Evolutionary conservation across 2,113 vertebrate genomes (phyloP), one percentile per base, ranked within the genome.

Genomic region (Serinus canaria): DNA sequence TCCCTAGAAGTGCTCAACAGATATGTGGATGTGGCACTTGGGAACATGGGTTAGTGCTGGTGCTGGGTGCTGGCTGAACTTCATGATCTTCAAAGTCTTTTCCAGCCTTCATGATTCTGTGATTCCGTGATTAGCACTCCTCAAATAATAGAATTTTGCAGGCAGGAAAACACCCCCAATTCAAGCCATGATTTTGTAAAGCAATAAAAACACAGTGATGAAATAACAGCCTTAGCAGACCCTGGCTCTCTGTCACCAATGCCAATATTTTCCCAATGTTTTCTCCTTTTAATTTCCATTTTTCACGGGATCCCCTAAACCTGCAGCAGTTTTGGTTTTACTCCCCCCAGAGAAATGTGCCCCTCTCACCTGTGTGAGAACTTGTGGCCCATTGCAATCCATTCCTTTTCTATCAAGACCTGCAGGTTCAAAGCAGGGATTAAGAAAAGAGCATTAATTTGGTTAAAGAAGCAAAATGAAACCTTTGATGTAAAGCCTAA

Each of bases 321-420:
- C n/a, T 53, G 75, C 46, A 58, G 37, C 22, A 63, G 2, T 3
- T 7, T 24, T 22, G 12, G 18, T 43, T 70, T 66, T 46, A 35
- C 5, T 66, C 6, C 12, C 22, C 19, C 13, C 78, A 20, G 64
- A 33, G 16, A 10, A 94, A 60, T 2, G 3, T 3, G 33, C 20
- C 67, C 5, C 7, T 85, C 95, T 97, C 98, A 98, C 98, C 98
- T 98, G 97, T 98, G 97, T 23, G 98, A 97, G 79, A 98, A 98
- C 76, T 98, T 98, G 96, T 98, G 98, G 55, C 98, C 98, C 97
- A 98, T 98, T 21, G 96, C 97, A 96, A 98, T 98, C 98, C 98
- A 98, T 84, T 98, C 98, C 76, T 98, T 98, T 92, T 98, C 98
- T 94, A 98, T 97, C 16, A 98, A 95, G 17, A 98, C 97, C 98